Conservation (phyloP, 2,113 vertebrate species). For the Gobius niger region DNA sequence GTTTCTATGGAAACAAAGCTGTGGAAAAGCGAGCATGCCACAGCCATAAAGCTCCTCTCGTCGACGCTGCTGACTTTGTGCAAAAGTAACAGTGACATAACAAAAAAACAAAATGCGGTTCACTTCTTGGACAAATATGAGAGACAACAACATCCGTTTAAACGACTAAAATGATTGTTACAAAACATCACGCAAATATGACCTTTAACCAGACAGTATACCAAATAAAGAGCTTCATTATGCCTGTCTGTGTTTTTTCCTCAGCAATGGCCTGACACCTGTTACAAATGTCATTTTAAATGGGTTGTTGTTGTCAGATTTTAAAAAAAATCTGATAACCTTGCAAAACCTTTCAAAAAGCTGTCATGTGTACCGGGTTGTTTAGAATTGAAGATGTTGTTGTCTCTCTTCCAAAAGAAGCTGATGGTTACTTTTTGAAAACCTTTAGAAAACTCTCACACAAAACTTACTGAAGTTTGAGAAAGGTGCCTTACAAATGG, state of each 20-base stretch:
- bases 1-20: slow-evolving; percentile 80
- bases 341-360: too few relatives aligned
- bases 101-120: slow-evolving; percentile 32
- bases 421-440: too few relatives aligned
- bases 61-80: slow-evolving; percentile 50
- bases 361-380: too few relatives aligned
- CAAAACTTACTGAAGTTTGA: too few relatives aligned
- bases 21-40: slow-evolving; percentile 64
- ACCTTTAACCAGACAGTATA: slow-evolving; percentile 39
- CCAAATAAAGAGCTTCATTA: slow-evolving; percentile 25
- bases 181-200: slow-evolving; percentile 26
- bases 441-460: too few relatives aligned
- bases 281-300: slow-evolving; percentile 50
- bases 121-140: slow-evolving; percentile 16
- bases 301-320: background rate
- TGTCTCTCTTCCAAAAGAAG: too few relatives aligned
- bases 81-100: slow-evolving; percentile 55
- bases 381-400: too few relatives aligned
- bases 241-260: slow-evolving; percentile 37
- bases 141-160: background rate
- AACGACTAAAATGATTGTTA: slow-evolving; percentile 21
- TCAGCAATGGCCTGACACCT: slow-evolving; percentile 31
- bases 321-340: background rate
- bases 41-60: slow-evolving; percentile 54
- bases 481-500: too few relatives aligned